Evolutionary conservation across 2,797 vertebrate genomes (phyloP), one percentile per base, ranked within the genome.

Genomic region (Loris lydekkerianus): DNA sequence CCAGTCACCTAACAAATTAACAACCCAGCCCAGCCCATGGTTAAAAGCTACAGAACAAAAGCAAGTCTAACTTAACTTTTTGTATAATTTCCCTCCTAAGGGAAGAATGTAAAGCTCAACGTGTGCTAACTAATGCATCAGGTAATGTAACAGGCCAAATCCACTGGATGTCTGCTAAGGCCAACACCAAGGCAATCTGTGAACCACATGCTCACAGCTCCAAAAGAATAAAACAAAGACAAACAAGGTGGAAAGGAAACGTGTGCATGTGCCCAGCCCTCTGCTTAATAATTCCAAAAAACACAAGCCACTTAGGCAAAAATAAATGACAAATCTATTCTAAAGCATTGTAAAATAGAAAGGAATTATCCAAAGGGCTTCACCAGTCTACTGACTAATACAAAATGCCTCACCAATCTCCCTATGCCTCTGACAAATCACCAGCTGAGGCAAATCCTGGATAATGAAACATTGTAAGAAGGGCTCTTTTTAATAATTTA

Each of bases 401-500:
- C 93, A 96, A 98, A 98, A 98, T 40, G 69, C 97, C 97, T 96
- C 94, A 97, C 98, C 98, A 98, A 98, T 98, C 98, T 98, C 95
- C 96, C 93, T 15, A 21, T 23, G 7, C 97, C 96, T 95, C 96
- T 69, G 96, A 98, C 98, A 97, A 98, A 97, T 98, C 97, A 96
- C 96, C 95, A 98, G 98, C 97, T 93, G 98, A 98, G 98, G 98
- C 98, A 99, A 99, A 99, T 98, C 97, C 96, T 94, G 97, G 98
- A 98, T 98, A 99, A 99, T 99, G 98, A 99, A 99, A 99, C 98
- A 96, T 73, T 97, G 97, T 96, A 93, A 98, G 97, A 98, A 98
- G 98, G 98, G 98, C 97, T 98, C 98, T 98, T 98, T 98, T 99
- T 99, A 99, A 99, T 99, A 99, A 99, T 99, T 99, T 99, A 99